phyloP scores from a whole-genome alignment of 37 sponge, comb jelly and placozoan species.

The Cladorhizidae sp. region DNA sequence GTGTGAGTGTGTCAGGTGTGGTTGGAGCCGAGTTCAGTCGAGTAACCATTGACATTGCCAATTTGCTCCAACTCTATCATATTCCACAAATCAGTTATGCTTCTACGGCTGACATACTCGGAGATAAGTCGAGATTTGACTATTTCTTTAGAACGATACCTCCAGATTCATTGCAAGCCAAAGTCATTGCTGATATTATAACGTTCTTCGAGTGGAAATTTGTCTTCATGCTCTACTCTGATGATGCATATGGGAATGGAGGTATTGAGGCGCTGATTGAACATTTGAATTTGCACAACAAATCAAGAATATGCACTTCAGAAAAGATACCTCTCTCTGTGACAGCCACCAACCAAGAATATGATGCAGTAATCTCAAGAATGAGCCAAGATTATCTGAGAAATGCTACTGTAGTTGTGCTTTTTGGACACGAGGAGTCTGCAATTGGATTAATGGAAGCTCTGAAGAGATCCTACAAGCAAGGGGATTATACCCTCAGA shows the following conservation, averaged over 20 bases:
- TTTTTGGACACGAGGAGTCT: slow-evolving; percentile 52
- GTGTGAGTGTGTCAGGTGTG: slow-evolving; percentile 47
- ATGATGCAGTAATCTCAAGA: not conserved
- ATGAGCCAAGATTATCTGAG: slow-evolving; percentile 20
- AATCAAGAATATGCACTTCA: not conserved
- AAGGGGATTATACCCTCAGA: slow-evolving; percentile 8
- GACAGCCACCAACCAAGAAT: not conserved
- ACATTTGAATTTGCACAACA: not conserved
- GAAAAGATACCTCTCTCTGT: slow-evolving; percentile 6
- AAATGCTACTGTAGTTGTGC: slow-evolving; percentile 52
- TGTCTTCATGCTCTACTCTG: slow-evolving; percentile 30
- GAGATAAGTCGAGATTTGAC: slow-evolving; percentile 69
- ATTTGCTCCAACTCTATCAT: slow-evolving; percentile 62
- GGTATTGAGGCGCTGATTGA: slow-evolving; percentile 41
- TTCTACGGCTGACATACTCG: slow-evolving; percentile 59
- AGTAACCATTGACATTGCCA: slow-evolving; percentile 66
- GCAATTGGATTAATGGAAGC: slow-evolving; percentile 42
- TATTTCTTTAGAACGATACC: slow-evolving; percentile 84
- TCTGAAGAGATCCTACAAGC: slow-evolving; percentile 2
- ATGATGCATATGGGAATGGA: slow-evolving; percentile 55
- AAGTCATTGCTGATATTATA: slow-evolving; percentile 67
- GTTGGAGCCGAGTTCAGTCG: slow-evolving; percentile 68
- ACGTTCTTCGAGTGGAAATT: slow-evolving; percentile 66
- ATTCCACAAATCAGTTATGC: slow-evolving; percentile 80
- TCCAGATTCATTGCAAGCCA: slow-evolving; percentile 77